Percentiles rank a stretch among this genome's conserved stretches.
phyloP scores from a whole-genome alignment of 1,140 invertebrate genomes.

The Uloborus diversus region DNA sequence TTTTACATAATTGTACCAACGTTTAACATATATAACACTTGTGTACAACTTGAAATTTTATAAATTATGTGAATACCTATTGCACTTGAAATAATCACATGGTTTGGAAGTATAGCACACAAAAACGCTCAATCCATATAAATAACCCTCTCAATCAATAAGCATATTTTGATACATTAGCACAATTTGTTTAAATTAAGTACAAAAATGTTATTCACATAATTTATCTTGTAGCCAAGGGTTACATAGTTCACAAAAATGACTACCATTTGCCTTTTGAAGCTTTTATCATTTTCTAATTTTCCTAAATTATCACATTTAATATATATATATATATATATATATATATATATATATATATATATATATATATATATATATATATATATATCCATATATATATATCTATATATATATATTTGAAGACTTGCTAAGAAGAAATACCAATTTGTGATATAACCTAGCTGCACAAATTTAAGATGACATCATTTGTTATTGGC shows the following conservation, averaged over 20 bases:
- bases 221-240: conserved; percentile 16
- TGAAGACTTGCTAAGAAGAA: conserved; percentile 36
- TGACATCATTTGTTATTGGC: not conserved
- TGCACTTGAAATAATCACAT: not conserved
- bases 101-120: no score
- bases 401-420: no score
- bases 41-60: conserved; percentile 1
- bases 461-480: conserved; percentile 15
- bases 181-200: not conserved
- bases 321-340: no score
- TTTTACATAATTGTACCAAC: conserved; percentile 6
- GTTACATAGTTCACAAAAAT: conserved; percentile 10
- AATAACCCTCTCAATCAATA: no score
- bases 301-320: conserved; percentile 28
- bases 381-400: no score
- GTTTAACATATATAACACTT: conserved; percentile 9
- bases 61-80: conserved; percentile 31
- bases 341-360: no score
- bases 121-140: no score
- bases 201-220: conserved; percentile 9
- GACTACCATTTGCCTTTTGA: not conserved
- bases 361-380: no score
- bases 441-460: conserved; percentile 22
- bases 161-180: no score
- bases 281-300: conserved; percentile 1